Base-by-base conservation (phyloP, 2,113 vertebrate species). In the Psittacus erithacus region DNA sequence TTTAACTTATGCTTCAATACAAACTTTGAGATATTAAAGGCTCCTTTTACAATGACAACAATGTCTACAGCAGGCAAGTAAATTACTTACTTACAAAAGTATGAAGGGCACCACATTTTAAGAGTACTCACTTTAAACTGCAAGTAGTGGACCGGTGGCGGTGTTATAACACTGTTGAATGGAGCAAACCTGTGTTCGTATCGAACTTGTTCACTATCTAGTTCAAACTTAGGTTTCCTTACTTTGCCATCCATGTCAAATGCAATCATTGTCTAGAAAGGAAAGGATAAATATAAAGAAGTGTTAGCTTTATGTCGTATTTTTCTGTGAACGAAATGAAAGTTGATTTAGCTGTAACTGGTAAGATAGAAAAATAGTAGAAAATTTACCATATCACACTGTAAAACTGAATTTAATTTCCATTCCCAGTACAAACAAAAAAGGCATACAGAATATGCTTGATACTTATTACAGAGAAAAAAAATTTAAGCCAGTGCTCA, bases 221-320 rank as follows among this genome's bases (percentile, higher is more conserved):
- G 97, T 95, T 99, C 99, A 97, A 99, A 99, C 97, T 99, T 99
- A 12, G 99, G 99, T 90, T 99, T 99, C 81, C 98, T 98, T 55
- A 99, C 99, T 98, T 99, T 99, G 59, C 99, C 99, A 80, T 99
- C 99, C 99, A 99, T 99, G 93, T 99, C 99, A 98, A 99, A 98
- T 7, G 99, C 99, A 0, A 99, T 99, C 99, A 99, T 99, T 22
- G 99, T 99, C 99, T 99, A 95, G 63, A 93, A 60, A 39, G 18
- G 8, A 75, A 90, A n/a, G 11, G 35, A 62, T 27, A 82, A 76
- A 77, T 68, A 88, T 0, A 49, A 16, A 31, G 25, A 70, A 79
- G 10, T 18, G 24, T 46, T 47, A 79, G 35, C 38, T 89, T 71
- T 39, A 70, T 53, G 44, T 49, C 16, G 3, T 46, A n/a, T 50